These are phyloP conservation scores for Drosophila eohydei DNA, from an alignment of 2,888 invertebrate genomes.

Conservation along the genomic window DNA sequence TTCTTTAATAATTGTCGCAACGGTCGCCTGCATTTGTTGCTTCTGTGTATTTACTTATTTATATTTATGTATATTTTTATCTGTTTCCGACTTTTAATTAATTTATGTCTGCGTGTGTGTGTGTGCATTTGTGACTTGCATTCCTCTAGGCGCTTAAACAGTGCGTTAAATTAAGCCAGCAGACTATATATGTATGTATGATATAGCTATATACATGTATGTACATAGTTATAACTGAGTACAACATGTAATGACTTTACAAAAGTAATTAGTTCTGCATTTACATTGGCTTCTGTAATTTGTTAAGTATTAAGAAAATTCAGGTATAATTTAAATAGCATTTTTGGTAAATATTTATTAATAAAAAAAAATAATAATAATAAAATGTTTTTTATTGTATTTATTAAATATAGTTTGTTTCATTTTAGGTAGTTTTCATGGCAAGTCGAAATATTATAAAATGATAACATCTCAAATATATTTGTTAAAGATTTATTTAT, in stretches of 20 bases:
- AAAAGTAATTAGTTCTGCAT: neutral
- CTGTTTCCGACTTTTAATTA: slow-evolving; percentile 79
- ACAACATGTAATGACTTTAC: neutral
- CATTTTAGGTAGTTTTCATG: too few relatives aligned
- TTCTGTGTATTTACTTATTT: slow-evolving; percentile 27
- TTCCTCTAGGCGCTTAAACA: slow-evolving; percentile 47
- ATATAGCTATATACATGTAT: neutral
- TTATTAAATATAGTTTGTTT: neutral
- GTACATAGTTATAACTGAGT: neutral
- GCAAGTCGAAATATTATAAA: too few relatives aligned
- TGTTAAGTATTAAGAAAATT: neutral
- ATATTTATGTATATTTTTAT: slow-evolving; percentile 66
- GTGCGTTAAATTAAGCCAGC: slow-evolving; percentile 37
- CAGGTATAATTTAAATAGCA: too few relatives aligned
- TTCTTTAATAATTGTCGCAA: slow-evolving; percentile 74
- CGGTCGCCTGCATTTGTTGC: slow-evolving; percentile 44
- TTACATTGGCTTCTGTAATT: neutral
- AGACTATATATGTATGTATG: neutral
- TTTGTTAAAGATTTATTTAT: too few relatives aligned
- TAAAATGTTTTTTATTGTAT: neutral
- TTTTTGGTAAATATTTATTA: neutral
- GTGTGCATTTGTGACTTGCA: slow-evolving; percentile 24
- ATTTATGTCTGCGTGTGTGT: slow-evolving; percentile 54
- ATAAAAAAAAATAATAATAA: neutral
- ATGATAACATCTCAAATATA: too few relatives aligned